Conservation (phyloP, 2,797 vertebrate genomes). For the Heterohyrax brucei region DNA sequence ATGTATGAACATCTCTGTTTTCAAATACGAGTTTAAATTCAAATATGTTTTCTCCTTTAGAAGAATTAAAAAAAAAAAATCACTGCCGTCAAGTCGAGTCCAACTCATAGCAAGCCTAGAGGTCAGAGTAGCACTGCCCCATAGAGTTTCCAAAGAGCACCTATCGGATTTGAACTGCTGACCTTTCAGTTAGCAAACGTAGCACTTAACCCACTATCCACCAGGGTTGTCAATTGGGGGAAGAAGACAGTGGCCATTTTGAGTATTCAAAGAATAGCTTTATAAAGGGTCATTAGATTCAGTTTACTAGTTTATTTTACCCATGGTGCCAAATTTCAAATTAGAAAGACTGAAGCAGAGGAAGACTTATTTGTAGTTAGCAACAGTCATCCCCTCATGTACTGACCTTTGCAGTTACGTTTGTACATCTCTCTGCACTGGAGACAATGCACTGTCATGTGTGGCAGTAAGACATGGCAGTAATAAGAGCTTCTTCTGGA, state of each 20-base stretch:
- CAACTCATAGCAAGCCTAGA: no score
- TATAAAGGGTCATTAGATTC: background rate
- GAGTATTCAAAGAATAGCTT: constrained; percentile 8
- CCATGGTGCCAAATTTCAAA: background rate
- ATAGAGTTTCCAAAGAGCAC: no score
- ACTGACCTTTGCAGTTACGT: background rate
- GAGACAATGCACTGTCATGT: background rate
- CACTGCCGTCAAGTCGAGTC: no score
- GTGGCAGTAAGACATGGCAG: background rate
- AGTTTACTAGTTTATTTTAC: background rate
- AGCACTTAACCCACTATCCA: no score
- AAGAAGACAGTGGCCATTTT: background rate
- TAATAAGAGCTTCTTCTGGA: background rate
- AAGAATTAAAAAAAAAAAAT: background rate
- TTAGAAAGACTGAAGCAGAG: background rate
- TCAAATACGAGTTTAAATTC: constrained; percentile 30
- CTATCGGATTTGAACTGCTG: no score
- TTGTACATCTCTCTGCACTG: background rate
- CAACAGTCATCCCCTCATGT: background rate
- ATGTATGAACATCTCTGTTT: background rate
- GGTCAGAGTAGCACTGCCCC: no score
- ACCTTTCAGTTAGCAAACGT: no score
- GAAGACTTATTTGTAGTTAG: background rate
- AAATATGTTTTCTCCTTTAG: constrained; percentile 10
- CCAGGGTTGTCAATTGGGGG: no score